Base-by-base conservation (phyloP, 2,888 invertebrate genomes). In the Actias luna region DNA sequence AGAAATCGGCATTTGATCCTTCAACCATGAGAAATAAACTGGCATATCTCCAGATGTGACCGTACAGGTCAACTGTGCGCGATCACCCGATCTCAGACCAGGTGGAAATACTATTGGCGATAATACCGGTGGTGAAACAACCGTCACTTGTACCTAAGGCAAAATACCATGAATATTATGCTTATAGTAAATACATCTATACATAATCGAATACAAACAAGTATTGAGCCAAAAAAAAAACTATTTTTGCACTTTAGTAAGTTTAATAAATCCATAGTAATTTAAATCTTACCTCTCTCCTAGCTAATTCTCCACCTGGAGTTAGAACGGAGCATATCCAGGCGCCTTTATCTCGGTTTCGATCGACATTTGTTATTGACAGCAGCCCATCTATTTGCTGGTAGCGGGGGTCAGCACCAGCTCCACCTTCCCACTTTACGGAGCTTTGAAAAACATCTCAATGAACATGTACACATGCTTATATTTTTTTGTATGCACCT, bases 71-170 rank as follows among this genome's bases (percentile, higher is more conserved):
- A 97, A 93, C 80, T 97, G 96, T 60, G 96, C 95, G 72, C 97
- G 93, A 84, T 97, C 96, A 63, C 96, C 96, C 16, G 93, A 95
- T 84, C 96, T 95, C 39, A 97, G 91, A 73, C 96, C 96, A 61
- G 95, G 94, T 0, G 97, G 97, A 80, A 98, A 98, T 61, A 94
- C 94, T 79, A 98, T 96, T 5, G 97, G 96, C 71, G 97, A 97
- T 75, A 97, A 94, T 63, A 97, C 95, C n/a, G 97, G 97, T 12
- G 97, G 97, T 0, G 93, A 92, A 81, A 93, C 82, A 69, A 93
- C 89, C 29, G 87, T 83, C 65, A 92, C 76, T 83, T 90, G 90
- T 14, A 91, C 88, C 92, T 92, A 71, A 62, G 68, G 36, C 62
- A 63, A 62, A 67, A 27, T 63, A 58, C 1, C 22, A 8, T 33